Percentiles rank a stretch among this genome's conserved stretches.
Evolutionary conservation across 1,140 invertebrate species (phyloP).

Genomic region (Sycophila sp.): DNA sequence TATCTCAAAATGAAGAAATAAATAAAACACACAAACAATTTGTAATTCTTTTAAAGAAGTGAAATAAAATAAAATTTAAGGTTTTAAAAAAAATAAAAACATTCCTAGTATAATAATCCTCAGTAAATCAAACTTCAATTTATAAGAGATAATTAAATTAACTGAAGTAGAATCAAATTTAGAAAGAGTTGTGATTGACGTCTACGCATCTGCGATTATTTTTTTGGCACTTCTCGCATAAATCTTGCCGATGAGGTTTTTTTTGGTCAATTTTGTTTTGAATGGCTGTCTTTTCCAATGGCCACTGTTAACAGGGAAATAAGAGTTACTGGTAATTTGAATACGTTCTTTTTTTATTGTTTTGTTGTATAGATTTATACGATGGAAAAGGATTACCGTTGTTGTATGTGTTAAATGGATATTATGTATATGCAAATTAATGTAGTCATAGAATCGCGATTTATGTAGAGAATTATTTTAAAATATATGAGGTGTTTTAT

Average conservation of each 20-base stretch:
- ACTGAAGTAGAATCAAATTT: too few relatives aligned
- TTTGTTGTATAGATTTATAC: too few relatives aligned
- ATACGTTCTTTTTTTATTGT: too few relatives aligned
- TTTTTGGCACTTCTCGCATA: conserved; percentile 88
- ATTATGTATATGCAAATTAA: conserved; percentile 2
- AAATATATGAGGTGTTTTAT: conserved; percentile 3
- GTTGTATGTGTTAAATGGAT: too few relatives aligned
- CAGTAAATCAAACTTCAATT: too few relatives aligned
- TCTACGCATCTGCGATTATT: too few relatives aligned
- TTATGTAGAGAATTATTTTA: background rate
- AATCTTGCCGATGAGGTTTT: conserved; percentile 89
- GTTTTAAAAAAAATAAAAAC: background rate
- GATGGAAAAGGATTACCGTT: too few relatives aligned
- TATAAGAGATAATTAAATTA: too few relatives aligned
- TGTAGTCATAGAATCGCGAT: background rate
- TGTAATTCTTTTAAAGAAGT: conserved; percentile 9
- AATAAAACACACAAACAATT: conserved; percentile 3
- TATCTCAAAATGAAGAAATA: too few relatives aligned
- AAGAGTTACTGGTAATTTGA: too few relatives aligned
- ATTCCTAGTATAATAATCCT: too few relatives aligned
- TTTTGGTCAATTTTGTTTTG: conserved; percentile 89
- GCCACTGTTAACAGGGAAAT: conserved; percentile 70
- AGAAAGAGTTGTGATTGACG: too few relatives aligned
- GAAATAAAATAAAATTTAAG: background rate
- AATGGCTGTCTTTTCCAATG: conserved; percentile 88